These are phyloP conservation scores for Platanista minor DNA, from an alignment of 2,113 vertebrate genomes.

Conservation along the genomic window DNA sequence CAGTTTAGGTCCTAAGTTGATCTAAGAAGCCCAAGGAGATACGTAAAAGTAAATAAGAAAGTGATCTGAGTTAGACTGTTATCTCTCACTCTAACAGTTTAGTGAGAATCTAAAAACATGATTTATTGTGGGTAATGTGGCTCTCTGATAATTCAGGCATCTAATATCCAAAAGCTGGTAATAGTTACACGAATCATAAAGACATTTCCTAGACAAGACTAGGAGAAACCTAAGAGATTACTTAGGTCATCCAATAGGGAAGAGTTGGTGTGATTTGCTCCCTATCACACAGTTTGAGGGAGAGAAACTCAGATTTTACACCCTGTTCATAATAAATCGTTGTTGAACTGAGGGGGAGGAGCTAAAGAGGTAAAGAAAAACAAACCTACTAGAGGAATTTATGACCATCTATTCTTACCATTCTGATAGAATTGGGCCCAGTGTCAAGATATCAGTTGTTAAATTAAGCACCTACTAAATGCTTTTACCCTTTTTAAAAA, in stretches of 20 bases:
- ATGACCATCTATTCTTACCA: not conserved
- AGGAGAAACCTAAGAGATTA: constrained; percentile 4
- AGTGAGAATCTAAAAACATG: not conserved
- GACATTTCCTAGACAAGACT: not conserved
- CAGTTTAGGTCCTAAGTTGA: not conserved
- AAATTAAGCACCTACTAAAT: not conserved
- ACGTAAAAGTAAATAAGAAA: not conserved
- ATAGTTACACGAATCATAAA: not conserved
- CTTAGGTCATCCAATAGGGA: not conserved
- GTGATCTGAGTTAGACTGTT: not conserved
- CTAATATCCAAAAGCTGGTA: not conserved
- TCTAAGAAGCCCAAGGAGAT: constrained; percentile 15
- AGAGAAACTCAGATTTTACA: not conserved
- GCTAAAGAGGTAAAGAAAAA: not conserved
- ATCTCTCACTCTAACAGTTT: not conserved
- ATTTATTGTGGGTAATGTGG: not conserved
- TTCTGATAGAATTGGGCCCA: not conserved
- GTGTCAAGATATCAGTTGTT: not conserved
- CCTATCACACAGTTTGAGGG: not conserved
- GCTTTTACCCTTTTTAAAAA: not conserved
- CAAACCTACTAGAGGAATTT: constrained; percentile 8
- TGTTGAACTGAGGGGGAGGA: not conserved
- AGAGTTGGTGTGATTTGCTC: not conserved
- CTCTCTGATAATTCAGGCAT: not conserved
- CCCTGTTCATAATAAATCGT: not conserved